phyloP scores from a whole-genome alignment of 2,113 vertebrate genomes.

The Sapajus apella region DNA sequence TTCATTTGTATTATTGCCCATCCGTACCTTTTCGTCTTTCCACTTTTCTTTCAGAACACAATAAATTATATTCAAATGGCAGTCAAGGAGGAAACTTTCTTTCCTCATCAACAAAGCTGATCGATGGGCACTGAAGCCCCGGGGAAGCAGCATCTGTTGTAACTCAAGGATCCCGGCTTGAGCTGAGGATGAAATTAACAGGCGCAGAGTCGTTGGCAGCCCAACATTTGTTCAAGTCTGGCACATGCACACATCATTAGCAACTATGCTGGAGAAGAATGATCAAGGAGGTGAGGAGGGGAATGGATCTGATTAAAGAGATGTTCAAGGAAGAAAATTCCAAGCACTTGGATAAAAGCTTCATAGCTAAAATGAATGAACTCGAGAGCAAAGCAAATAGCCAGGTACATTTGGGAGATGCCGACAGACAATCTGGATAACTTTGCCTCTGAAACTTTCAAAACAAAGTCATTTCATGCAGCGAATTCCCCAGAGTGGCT shows the following conservation, averaged over 20 bases:
- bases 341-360: slow-evolving; percentile 19
- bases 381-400: background rate
- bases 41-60: slow-evolving; percentile 41
- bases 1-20: slow-evolving; percentile 38
- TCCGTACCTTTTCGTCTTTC: slow-evolving; percentile 6
- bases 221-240: slow-evolving; percentile 76
- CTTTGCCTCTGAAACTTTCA: slow-evolving; percentile 2
- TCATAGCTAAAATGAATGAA: background rate
- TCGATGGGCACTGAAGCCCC: slow-evolving; percentile 48
- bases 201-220: slow-evolving; percentile 53
- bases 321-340: slow-evolving; percentile 42
- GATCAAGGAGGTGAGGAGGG: slow-evolving; percentile 63
- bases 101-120: slow-evolving; percentile 62
- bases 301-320: slow-evolving; percentile 57
- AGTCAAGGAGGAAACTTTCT: slow-evolving; percentile 50
- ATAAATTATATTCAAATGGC: slow-evolving; percentile 67
- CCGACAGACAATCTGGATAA: background rate
- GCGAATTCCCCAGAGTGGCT: background rate
- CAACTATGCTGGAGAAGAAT: slow-evolving; percentile 54
- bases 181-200: slow-evolving; percentile 61
- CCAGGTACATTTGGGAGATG: background rate
- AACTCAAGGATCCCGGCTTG: slow-evolving; percentile 59
- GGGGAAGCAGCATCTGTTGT: slow-evolving; percentile 70
- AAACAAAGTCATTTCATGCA: background rate
- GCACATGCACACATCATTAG: slow-evolving; percentile 76